A percentile compares a stretch with the other conserved stretches of the same genome.
phyloP scores from a whole-genome alignment of 2,797 vertebrate genomes.

The Corythornis leucogaster region DNA sequence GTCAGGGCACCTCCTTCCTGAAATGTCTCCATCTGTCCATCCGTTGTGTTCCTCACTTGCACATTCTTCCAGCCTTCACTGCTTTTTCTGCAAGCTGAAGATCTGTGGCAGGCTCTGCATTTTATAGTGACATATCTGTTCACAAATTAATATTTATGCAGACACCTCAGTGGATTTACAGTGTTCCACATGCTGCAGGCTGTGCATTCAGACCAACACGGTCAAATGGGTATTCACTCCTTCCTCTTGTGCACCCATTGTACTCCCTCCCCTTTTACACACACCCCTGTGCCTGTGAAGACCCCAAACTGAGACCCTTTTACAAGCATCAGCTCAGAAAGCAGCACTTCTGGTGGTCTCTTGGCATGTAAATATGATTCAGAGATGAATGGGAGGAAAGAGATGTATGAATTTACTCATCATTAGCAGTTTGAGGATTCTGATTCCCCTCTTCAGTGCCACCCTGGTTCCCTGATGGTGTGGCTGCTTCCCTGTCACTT shows the following conservation, averaged over 20 bases:
- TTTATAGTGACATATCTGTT: neutral
- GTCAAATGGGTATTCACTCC: fast-evolving
- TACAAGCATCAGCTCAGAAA: fast-evolving
- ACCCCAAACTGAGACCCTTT: neutral
- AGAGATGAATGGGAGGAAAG: neutral
- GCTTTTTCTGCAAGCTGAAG: neutral
- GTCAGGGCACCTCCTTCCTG: neutral
- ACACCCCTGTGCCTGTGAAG: neutral
- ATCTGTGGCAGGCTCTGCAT: neutral
- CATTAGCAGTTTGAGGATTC: neutral
- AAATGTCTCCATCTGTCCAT: neutral
- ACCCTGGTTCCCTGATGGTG: neutral
- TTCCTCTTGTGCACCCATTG: neutral
- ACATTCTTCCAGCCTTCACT: neutral
- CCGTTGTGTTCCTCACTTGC: neutral
- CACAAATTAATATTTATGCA: neutral
- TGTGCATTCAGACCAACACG: neutral
- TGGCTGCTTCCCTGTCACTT: neutral
- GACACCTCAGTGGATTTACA: neutral
- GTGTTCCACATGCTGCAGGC: neutral
- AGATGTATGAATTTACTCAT: neutral
- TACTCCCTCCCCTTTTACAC: neutral
- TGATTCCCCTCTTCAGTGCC: neutral
- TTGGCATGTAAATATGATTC: neutral
- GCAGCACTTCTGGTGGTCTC: fast-evolving